phyloP scores from a whole-genome alignment of 2,113 vertebrate species.

The Salvelinus sp. region DNA sequence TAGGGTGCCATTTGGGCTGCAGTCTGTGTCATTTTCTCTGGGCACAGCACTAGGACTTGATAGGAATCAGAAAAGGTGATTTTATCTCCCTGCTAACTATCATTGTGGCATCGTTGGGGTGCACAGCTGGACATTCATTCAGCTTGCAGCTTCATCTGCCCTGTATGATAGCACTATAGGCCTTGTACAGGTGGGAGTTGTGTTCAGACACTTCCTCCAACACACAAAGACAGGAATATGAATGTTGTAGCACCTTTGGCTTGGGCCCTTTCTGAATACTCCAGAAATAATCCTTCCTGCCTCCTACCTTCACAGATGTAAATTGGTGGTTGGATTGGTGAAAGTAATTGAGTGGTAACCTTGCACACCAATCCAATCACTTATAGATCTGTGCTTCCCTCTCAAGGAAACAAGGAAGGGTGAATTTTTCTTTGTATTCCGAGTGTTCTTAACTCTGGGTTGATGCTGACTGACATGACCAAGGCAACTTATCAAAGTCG shows the following conservation, averaged over 20 bases:
- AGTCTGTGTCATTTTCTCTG: neutral
- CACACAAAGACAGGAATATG: neutral
- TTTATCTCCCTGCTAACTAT: neutral
- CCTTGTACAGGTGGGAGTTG: neutral
- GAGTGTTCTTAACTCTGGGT: neutral
- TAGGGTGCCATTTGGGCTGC: too few species aligned
- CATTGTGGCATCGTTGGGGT: neutral
- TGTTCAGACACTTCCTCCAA: neutral
- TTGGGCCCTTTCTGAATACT: neutral
- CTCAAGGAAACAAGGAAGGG: too few species aligned
- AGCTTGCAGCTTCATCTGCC: neutral
- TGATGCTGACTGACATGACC: neutral
- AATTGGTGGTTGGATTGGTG: too few species aligned
- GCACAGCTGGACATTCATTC: neutral
- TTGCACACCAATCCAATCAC: too few species aligned
- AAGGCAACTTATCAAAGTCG: too few species aligned
- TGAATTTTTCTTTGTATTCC: too few species aligned
- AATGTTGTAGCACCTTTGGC: neutral
- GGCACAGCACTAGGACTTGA: neutral
- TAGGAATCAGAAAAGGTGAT: neutral
- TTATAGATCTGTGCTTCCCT: too few species aligned
- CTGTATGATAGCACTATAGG: neutral
- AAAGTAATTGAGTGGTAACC: too few species aligned
- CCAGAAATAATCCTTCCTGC: too few species aligned
- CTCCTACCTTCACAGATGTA: too few species aligned